Base-by-base conservation (phyloP, 2,888 invertebrate species). In the Tipula lateralis region DNA sequence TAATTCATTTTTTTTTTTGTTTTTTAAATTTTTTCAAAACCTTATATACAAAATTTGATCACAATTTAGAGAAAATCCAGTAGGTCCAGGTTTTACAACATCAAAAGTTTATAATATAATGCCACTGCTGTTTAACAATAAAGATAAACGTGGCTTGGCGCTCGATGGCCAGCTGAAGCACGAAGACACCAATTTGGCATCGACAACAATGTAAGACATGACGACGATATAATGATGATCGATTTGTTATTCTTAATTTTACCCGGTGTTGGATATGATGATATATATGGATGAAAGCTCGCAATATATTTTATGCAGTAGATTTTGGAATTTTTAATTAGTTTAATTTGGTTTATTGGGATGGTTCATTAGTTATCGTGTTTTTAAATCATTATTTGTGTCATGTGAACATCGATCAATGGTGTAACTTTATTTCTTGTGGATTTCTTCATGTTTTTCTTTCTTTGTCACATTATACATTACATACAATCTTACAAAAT, bases 171-270 rank as follows among this genome's bases (percentile, higher is more conserved):
- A 96, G 90, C 92, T 96, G 88, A 96, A 96, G 90, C 95, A 96
- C 90, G 96, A 96, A 91, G 96, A 96, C 91, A 96, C 96, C 88
- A 96, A 96, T 91, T 92, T 96, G 88, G 96, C 96, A 86, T 96
- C 96, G 86, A 95, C 95, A 87, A 96, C 96, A 88, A 94, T 96
- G 95, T 95, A 92, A 93, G 94, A 85, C 83, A 30, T 30, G 50
- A 50, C 12, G 30, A 44, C 32, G 7, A 7, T 16, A n/a, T 3
- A 30, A 82, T 16, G 32, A 80, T n/a, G 29, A 13, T 29, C 29
- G 80, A 16, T 44, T 44, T n/a, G 24, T 50, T 50, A 19, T 9
- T 50, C n/a, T 66, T 66, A 66, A 66, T 66, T 19, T 19, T 66
- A 66, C 66, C 66, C 66, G 66, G 66, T 66, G 66, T 24, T 66